phyloP scores from a whole-genome alignment of 2,888 invertebrate species.

The Aphidius colemani region DNA sequence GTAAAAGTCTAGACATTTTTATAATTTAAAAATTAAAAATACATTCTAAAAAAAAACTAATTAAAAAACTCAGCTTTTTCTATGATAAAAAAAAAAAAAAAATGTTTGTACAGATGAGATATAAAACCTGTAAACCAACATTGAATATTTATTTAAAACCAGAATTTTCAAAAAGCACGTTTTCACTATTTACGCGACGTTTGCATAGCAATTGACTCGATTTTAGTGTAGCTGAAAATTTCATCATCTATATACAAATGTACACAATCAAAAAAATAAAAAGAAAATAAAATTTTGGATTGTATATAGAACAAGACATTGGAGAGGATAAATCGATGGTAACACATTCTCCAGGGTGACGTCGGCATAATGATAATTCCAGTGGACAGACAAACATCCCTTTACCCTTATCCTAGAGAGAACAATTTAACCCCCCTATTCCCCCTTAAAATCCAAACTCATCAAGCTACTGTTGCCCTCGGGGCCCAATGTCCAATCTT shows the following conservation, averaged over 20 bases:
- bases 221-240: constrained; percentile 7
- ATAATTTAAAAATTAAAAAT: neutral
- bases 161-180: constrained; percentile 13
- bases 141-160: no score
- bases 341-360: constrained; percentile 18
- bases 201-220: constrained; percentile 16
- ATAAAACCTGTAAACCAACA: no score
- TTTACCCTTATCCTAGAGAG: constrained; percentile 1
- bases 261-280: constrained; percentile 11
- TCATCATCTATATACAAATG: constrained; percentile 13
- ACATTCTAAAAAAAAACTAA: neutral
- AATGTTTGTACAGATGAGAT: neutral
- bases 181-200: constrained; percentile 27
- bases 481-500: neutral
- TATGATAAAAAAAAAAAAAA: constrained; percentile 12
- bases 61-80: neutral
- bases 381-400: constrained; percentile 19
- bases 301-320: neutral
- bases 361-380: constrained; percentile 27
- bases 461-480: no score
- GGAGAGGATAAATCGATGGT: constrained; percentile 23
- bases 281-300: constrained; percentile 14
- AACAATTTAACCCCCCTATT: neutral
- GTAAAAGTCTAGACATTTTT: neutral
- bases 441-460: constrained; percentile 6